Evolutionary conservation across 2,113 vertebrate species (phyloP).

Genomic region (Hypomesus transpacificus): DNA sequence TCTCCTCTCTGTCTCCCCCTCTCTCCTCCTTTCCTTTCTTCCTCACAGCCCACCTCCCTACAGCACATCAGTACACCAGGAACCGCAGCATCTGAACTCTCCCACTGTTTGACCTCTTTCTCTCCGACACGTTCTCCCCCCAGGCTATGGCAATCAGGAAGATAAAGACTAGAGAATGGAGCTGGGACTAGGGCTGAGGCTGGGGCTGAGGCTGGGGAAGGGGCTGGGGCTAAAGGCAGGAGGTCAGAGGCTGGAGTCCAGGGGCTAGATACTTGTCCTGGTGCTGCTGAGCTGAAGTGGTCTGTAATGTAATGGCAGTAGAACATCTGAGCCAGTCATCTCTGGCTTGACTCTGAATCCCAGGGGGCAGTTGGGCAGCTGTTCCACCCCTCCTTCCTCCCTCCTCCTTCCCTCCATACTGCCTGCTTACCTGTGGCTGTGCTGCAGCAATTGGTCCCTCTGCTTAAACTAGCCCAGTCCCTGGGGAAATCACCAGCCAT

Average conservation of each 20-base stretch:
- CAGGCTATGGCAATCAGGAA: slow-evolving; percentile 12
- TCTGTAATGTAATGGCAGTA: background rate
- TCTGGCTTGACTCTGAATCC: background rate
- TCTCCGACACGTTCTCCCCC: slow-evolving; percentile 37
- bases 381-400: background rate
- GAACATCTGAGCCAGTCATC: slow-evolving; percentile 18
- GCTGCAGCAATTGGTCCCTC: background rate
- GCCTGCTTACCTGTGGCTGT: background rate
- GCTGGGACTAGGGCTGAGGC: background rate
- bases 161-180: too few relatives aligned
- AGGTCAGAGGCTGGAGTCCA: too few relatives aligned
- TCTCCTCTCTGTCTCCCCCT: slow-evolving; percentile 19
- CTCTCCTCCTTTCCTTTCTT: background rate
- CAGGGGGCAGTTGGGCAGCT: slow-evolving; percentile 13
- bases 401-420: background rate
- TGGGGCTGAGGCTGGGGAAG: background rate
- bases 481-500: slow-evolving; percentile 5
- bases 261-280: background rate
- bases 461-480: background rate
- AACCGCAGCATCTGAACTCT: background rate
- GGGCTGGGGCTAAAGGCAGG: background rate
- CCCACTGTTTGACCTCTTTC: slow-evolving; percentile 11
- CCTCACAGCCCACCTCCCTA: background rate
- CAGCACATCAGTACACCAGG: background rate
- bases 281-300: slow-evolving; percentile 8